Percentiles rank a stretch among this genome's conserved stretches.
phyloP scores from a whole-genome alignment of 2,888 invertebrate species.

The Tupiocoris notatus region DNA sequence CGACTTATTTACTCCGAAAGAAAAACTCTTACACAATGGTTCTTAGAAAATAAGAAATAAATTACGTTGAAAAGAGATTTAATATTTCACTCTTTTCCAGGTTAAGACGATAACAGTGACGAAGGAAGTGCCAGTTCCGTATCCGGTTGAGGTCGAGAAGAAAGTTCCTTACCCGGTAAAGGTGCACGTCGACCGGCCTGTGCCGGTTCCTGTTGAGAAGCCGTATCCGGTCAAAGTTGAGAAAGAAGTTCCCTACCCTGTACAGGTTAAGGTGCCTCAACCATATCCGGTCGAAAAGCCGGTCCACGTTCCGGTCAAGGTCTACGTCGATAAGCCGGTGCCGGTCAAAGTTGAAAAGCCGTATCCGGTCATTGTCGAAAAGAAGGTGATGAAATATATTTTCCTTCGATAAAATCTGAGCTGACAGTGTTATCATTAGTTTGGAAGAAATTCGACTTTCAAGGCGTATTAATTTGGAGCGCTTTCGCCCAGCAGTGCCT shows the following conservation, averaged over 20 bases:
- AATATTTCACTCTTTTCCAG: too few species aligned
- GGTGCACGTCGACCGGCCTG: conserved; percentile 57
- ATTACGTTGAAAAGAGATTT: too few species aligned
- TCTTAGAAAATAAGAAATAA: too few species aligned
- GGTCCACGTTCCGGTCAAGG: conserved; percentile 65
- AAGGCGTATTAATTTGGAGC: too few species aligned
- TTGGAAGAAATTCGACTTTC: too few species aligned
- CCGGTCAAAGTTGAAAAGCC: conserved; percentile 71
- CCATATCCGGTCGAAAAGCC: conserved; percentile 53
- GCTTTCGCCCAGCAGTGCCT: too few species aligned
- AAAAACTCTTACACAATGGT: too few species aligned
- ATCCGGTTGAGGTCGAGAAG: conserved; percentile 59
- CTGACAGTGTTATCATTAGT: too few species aligned
- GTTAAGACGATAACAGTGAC: conserved; percentile 74
- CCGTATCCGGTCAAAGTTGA: conserved; percentile 64
- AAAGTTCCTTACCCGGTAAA: conserved; percentile 72
- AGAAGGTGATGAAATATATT: too few species aligned
- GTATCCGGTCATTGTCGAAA: conserved; percentile 72
- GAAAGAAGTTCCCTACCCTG: conserved; percentile 60
- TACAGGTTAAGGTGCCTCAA: conserved; percentile 64
- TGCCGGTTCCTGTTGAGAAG: conserved; percentile 70
- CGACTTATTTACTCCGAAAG: too few species aligned
- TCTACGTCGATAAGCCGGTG: conserved; percentile 58
- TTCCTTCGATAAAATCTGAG: conserved; percentile 55
- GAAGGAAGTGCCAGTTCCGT: conserved; percentile 70